Evolutionary conservation across 2,888 invertebrate species (phyloP).

Genomic region (Eupithecia centaureata): DNA sequence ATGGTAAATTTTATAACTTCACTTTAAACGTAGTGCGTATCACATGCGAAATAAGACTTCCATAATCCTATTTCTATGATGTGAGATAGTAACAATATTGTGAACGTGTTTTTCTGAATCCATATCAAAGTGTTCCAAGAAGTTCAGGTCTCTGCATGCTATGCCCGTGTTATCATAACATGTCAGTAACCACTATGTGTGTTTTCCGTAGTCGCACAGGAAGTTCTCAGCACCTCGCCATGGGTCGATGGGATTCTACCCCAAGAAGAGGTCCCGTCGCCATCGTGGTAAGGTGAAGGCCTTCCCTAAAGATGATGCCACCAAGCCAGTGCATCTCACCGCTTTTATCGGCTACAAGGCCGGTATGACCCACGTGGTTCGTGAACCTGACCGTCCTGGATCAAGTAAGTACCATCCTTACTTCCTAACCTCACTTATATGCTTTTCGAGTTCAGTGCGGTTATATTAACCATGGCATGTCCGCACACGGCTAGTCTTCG

Average conservation of each 20-base stretch:
- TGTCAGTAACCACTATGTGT: neutral
- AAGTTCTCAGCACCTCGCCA: constrained; percentile 99
- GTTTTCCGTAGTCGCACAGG: constrained; percentile 93
- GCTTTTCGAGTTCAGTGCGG: no score
- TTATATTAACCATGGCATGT: neutral
- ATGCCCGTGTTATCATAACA: neutral
- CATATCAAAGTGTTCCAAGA: no score
- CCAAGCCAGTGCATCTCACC: constrained; percentile 98
- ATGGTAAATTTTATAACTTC: neutral
- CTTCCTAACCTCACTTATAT: no score
- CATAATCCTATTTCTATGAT: constrained; percentile 19
- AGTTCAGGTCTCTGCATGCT: neutral
- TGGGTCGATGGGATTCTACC: constrained; percentile 99
- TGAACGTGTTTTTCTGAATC: neutral
- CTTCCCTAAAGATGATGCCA: constrained; percentile 98
- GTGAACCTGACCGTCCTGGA: constrained; percentile 99
- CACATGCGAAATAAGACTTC: neutral
- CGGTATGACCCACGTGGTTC: constrained; percentile 99
- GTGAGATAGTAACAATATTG: neutral
- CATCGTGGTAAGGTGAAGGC: constrained; percentile 99
- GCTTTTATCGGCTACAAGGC: constrained; percentile 99
- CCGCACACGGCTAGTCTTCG: neutral
- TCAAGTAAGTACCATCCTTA: constrained; percentile 97
- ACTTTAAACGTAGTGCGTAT: neutral
- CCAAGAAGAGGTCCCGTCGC: constrained; percentile 97